A percentile compares a stretch with the other conserved stretches of the same genome.
phyloP scores from a whole-genome alignment of 2,113 vertebrate species.

The Cavia porcellus region DNA sequence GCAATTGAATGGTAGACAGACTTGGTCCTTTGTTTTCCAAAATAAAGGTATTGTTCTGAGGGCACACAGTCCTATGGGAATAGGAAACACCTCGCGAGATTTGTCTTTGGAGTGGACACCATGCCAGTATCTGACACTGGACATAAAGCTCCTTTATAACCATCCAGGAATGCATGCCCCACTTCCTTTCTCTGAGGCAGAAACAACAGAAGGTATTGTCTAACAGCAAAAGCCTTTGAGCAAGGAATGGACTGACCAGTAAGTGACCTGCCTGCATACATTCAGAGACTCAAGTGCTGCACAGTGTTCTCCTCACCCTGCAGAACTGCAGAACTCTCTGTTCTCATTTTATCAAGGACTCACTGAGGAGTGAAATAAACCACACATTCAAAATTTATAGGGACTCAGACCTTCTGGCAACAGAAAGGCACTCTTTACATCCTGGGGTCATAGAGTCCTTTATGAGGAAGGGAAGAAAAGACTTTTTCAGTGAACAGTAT shows the following conservation, averaged over 20 bases:
- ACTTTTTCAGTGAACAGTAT: conserved; percentile 48
- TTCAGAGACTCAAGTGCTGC: neutral
- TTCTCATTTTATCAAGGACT: conserved; percentile 17
- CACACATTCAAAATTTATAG: conserved; percentile 64
- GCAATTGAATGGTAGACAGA: neutral
- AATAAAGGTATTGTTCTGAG: neutral
- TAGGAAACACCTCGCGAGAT: neutral
- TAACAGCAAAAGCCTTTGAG: conserved; percentile 47
- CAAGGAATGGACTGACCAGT: neutral
- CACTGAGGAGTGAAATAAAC: neutral
- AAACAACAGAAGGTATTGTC: neutral
- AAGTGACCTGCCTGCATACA: neutral
- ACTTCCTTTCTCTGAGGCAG: neutral
- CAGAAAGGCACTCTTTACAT: neutral
- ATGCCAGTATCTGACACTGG: neutral
- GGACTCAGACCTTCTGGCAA: neutral
- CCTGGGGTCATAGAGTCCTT: neutral
- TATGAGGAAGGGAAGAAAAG: conserved; percentile 4
- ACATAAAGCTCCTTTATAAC: neutral
- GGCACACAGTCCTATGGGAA: neutral
- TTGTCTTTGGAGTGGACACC: neutral
- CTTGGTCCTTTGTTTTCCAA: neutral
- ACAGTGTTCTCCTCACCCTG: neutral
- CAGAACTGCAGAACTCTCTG: conserved; percentile 10
- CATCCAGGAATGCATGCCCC: neutral